A percentile compares a stretch with the other conserved stretches of the same genome.
Evolutionary conservation across 2,797 vertebrate genomes (phyloP).

Genomic region (Rachycentron canadum): DNA sequence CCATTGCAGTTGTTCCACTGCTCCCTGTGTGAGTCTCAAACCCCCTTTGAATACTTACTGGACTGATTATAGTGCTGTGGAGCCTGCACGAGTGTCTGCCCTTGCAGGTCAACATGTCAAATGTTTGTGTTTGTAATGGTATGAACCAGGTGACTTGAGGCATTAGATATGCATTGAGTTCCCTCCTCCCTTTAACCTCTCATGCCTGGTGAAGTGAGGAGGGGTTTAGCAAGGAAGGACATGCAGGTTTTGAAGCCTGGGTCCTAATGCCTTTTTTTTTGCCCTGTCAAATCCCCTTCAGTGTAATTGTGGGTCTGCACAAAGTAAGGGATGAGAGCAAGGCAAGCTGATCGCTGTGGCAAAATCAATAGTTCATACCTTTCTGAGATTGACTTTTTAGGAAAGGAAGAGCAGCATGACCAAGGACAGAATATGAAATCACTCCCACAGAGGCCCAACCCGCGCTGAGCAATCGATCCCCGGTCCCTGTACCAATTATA

Average conservation of each 20-base stretch:
- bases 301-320: constrained; percentile 74
- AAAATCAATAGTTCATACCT: constrained; percentile 87
- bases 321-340: constrained; percentile 69
- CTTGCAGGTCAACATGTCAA: constrained; percentile 50
- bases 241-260: constrained; percentile 52
- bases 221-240: constrained; percentile 63
- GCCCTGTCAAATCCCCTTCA: constrained; percentile 69
- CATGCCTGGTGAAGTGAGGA: constrained; percentile 23
- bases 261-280: constrained; percentile 65
- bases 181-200: constrained; percentile 64
- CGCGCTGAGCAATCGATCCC: constrained; percentile 72
- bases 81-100: constrained; percentile 27
- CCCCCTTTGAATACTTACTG: background rate
- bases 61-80: background rate
- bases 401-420: constrained; percentile 76
- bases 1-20: background rate
- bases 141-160: constrained; percentile 56
- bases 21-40: background rate
- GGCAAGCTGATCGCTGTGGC: constrained; percentile 69
- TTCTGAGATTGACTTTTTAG: constrained; percentile 84
- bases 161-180: constrained; percentile 73
- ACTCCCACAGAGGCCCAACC: constrained; percentile 63
- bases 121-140: constrained; percentile 36
- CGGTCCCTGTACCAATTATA: constrained; percentile 80
- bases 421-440: constrained; percentile 83